phyloP scores from a whole-genome alignment of 2,888 invertebrate species.

The Hydropsyche betteni region DNA sequence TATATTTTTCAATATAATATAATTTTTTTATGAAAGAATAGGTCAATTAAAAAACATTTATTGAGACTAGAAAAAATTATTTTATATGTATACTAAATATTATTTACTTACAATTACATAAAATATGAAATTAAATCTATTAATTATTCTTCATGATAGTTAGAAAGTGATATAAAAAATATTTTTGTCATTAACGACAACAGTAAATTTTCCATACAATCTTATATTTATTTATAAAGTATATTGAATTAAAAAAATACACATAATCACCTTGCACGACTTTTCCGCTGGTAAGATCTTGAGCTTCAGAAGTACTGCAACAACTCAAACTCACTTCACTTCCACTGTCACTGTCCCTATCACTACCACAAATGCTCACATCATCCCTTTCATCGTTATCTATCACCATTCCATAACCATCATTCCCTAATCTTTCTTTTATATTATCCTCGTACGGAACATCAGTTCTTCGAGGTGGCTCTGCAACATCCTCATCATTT shows the following conservation, averaged over 20 bases:
- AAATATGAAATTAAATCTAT: too few relatives aligned
- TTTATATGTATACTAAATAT: too few relatives aligned
- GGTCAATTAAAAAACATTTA: too few relatives aligned
- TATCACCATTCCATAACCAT: not conserved
- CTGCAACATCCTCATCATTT: constrained; percentile 22
- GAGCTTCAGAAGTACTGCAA: constrained; percentile 48
- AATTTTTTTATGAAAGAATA: too few relatives aligned
- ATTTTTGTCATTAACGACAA: too few relatives aligned
- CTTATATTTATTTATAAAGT: not conserved
- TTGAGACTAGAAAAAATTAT: too few relatives aligned
- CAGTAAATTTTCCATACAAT: too few relatives aligned
- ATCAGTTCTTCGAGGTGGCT: not conserved
- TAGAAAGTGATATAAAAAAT: too few relatives aligned
- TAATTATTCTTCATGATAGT: too few relatives aligned
- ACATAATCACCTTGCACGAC: constrained; percentile 7
- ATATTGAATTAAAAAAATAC: not conserved
- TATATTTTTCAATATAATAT: too few relatives aligned
- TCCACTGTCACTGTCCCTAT: constrained; percentile 49
- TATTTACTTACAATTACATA: too few relatives aligned
- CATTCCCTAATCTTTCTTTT: constrained; percentile 13
- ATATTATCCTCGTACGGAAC: constrained; percentile 19
- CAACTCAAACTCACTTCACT: constrained; percentile 51
- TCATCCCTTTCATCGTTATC: constrained; percentile 44
- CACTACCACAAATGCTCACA: constrained; percentile 49
- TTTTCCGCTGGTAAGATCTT: constrained; percentile 46